Conservation (phyloP, 2,113 vertebrate genomes). For the Pycnonotus jocosus region DNA sequence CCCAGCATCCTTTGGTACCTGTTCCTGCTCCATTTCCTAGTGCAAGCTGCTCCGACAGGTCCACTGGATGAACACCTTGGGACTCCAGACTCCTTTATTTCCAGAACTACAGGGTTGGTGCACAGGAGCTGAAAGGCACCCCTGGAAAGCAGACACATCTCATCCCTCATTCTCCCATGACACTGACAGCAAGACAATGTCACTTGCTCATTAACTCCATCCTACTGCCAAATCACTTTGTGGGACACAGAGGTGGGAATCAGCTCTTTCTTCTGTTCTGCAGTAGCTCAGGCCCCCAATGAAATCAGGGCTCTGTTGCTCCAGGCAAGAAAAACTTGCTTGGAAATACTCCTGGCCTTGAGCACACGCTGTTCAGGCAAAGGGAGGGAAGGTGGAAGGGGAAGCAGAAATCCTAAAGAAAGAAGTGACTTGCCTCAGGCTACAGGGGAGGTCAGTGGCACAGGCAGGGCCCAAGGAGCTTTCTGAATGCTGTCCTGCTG, state of each 20-base stretch:
- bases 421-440: conserved; percentile 16
- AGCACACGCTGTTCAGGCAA: background rate
- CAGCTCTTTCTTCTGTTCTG: background rate
- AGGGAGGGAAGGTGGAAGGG: background rate
- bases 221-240: background rate
- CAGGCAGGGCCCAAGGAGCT: conserved; percentile 16
- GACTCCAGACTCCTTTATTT: background rate
- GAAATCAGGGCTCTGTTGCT: background rate
- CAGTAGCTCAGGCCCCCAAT: background rate
- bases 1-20: background rate
- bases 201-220: background rate
- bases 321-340: background rate
- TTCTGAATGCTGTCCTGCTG: background rate
- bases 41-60: background rate
- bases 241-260: background rate
- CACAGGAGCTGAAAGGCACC: background rate
- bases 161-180: background rate
- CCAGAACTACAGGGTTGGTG: background rate
- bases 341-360: conserved; percentile 7
- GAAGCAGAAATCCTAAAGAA: background rate
- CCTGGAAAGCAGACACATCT: background rate
- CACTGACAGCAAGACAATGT: background rate
- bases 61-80: background rate
- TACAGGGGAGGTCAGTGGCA: conserved; percentile 18
- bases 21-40: background rate